Conservation (phyloP, 2,113 vertebrate genomes). For the Atherinomorus stipes region DNA sequence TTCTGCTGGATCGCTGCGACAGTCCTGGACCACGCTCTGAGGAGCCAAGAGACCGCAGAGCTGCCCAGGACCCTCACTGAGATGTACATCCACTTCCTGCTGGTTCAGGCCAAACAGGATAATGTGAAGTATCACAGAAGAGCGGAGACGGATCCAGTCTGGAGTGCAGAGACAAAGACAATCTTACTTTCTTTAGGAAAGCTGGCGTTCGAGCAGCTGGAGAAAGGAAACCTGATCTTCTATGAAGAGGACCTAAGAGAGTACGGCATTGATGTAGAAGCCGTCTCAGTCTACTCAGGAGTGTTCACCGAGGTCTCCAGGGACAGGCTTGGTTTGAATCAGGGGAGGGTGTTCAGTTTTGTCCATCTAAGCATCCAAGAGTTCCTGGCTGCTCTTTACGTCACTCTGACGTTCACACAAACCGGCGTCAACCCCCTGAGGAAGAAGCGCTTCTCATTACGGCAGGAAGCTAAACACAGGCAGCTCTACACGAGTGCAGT, state of each 20-base stretch:
- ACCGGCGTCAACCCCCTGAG: neutral
- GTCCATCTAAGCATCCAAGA: conserved; percentile 51
- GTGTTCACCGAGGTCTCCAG: conserved; percentile 19
- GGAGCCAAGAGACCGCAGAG: neutral
- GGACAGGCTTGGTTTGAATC: conserved; percentile 6
- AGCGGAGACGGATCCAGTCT: neutral
- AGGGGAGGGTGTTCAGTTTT: conserved; percentile 46
- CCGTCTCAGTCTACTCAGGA: conserved; percentile 33
- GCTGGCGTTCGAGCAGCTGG: conserved; percentile 52
- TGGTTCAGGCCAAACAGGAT: conserved; percentile 33
- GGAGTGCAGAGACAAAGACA: conserved; percentile 15
- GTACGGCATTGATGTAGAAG: conserved; percentile 21
- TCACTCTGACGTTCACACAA: conserved; percentile 22
- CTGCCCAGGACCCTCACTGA: conserved; percentile 17
- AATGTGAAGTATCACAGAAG: conserved; percentile 33
- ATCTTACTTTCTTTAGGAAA: conserved; percentile 39
- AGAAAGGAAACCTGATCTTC: conserved; percentile 50
- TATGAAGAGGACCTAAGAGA: conserved; percentile 44
- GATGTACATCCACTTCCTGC: conserved; percentile 11
- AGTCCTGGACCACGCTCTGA: conserved; percentile 15
- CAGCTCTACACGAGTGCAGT: conserved; percentile 20
- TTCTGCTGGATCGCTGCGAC: conserved; percentile 27
- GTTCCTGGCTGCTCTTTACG: conserved; percentile 49
- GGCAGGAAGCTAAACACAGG: neutral
- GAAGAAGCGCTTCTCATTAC: neutral